Conservation (phyloP, 1,140 invertebrate species). For the Tribolium castaneum region DNA sequence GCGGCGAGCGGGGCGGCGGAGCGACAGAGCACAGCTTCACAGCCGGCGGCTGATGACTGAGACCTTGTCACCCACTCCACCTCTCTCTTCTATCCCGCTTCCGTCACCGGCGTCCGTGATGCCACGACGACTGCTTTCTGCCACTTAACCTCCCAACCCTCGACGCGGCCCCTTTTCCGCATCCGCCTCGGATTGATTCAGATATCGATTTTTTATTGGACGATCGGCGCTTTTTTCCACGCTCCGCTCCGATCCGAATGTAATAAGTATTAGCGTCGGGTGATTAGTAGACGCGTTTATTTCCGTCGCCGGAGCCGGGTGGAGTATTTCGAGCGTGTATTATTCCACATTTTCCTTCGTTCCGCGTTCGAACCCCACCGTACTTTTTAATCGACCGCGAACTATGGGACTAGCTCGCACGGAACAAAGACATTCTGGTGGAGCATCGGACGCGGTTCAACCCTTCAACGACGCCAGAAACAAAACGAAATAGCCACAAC, state of each 20-base stretch:
- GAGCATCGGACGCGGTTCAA: not conserved
- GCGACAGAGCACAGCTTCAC: conserved; percentile 24
- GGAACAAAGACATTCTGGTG: conserved; percentile 13
- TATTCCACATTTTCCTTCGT: conserved; percentile 10
- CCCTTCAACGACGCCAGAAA: not conserved
- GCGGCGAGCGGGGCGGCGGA: not conserved
- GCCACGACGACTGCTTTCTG: conserved; percentile 38
- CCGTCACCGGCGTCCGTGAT: conserved; percentile 30
- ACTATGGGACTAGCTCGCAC: conserved; percentile 14
- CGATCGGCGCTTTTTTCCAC: not conserved
- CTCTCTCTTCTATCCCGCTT: conserved; percentile 36
- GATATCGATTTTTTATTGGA: conserved; percentile 40
- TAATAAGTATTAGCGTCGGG: conserved; percentile 17
- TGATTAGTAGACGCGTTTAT: conserved; percentile 34
- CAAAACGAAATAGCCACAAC: not conserved
- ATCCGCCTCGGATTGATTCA: conserved; percentile 38
- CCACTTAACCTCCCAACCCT: conserved; percentile 45
- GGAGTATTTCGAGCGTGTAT: conserved; percentile 4
- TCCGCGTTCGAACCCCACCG: not conserved
- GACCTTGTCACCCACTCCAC: conserved; percentile 45
- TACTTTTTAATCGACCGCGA: conserved; percentile 32
- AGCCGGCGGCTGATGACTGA: conserved; percentile 50
- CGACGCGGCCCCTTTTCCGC: conserved; percentile 26
- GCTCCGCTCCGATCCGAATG: not conserved
- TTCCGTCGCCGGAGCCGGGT: not conserved